Percentiles rank a stretch among this genome's conserved stretches.
Conservation (phyloP, 92 coral and sea anemone species). For the Anthopleura xanthogrammica region DNA sequence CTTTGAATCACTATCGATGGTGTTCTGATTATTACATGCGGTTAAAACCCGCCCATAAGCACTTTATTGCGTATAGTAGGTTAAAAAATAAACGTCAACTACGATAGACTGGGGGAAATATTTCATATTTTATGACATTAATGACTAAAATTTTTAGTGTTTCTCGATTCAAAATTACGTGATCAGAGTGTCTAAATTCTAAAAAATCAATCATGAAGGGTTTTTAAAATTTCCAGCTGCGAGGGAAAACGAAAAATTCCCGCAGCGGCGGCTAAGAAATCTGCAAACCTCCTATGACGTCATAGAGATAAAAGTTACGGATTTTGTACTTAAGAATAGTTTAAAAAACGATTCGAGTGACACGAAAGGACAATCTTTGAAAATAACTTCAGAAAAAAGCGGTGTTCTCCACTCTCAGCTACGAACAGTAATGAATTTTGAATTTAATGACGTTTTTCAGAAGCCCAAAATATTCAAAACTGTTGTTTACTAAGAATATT, state of each 20-base stretch:
- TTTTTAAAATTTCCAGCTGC: not conserved
- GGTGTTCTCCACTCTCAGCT: too few species aligned
- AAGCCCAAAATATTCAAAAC: too few species aligned
- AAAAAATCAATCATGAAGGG: not conserved
- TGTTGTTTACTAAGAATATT: not conserved
- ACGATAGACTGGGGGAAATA: too few species aligned
- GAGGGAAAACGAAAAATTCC: not conserved
- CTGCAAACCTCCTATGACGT: not conserved
- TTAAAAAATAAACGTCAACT: too few species aligned
- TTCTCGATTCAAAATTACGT: not conserved
- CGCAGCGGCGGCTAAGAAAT: not conserved
- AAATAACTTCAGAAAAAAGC: too few species aligned
- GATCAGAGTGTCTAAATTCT: not conserved
- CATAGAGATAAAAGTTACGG: not conserved
- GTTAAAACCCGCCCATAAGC: not conserved
- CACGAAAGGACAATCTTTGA: too few species aligned
- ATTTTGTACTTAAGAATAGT: not conserved
- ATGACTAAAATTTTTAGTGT: too few species aligned
- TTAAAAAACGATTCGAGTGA: too few species aligned
- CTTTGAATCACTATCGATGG: not conserved
- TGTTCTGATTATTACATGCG: not conserved
- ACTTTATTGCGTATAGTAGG: not conserved
- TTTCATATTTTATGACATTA: too few species aligned
- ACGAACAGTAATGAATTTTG: too few species aligned
- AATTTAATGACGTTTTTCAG: too few species aligned